Evolutionary conservation across 1,140 invertebrate genomes (phyloP).

Genomic region (Varroa destructor): DNA sequence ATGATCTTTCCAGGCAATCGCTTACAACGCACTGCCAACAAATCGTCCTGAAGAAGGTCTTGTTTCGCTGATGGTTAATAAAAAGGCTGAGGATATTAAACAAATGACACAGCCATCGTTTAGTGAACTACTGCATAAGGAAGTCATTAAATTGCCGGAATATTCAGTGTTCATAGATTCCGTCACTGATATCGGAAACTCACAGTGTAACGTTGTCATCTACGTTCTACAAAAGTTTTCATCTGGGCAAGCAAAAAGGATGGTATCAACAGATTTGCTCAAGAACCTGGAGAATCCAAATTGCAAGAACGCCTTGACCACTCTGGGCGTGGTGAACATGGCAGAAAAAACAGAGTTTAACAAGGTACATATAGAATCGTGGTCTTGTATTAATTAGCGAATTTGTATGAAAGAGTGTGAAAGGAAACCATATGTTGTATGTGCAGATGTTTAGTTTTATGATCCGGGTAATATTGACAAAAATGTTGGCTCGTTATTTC

Average conservation of each 20-base stretch:
- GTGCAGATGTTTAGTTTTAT: too few relatives aligned
- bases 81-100: constrained; percentile 58
- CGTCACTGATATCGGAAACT: constrained; percentile 30
- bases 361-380: not conserved
- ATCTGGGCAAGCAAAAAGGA: constrained; percentile 48
- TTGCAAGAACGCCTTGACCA: constrained; percentile 53
- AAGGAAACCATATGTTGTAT: too few relatives aligned
- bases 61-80: constrained; percentile 65
- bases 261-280: constrained; percentile 58
- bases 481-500: not conserved
- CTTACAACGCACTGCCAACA: constrained; percentile 66
- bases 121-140: constrained; percentile 45
- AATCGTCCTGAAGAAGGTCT: constrained; percentile 72
- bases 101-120: constrained; percentile 58
- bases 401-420: too few relatives aligned
- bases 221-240: constrained; percentile 61
- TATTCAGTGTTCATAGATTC: constrained; percentile 12
- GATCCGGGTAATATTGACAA: too few relatives aligned
- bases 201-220: constrained; percentile 56
- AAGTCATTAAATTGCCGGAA: constrained; percentile 14
- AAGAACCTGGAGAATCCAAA: constrained; percentile 52
- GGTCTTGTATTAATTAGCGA: too few relatives aligned
- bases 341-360: constrained; percentile 19
- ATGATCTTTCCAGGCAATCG: constrained; percentile 51
- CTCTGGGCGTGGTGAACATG: constrained; percentile 50